These are phyloP conservation scores for honey bee (Apis mellifera) DNA, from an alignment of 1,140 invertebrate species.

Conservation along the genomic window Amel_HAv3.1 CM009937.2:12083001-12083500, in stretches of 20 bases:
- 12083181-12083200: slow-evolving; percentile 71
- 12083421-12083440: slow-evolving; percentile 67
- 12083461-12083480: slow-evolving; percentile 69
- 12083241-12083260: slow-evolving; percentile 57
- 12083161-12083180: slow-evolving; percentile 58
- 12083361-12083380: slow-evolving; percentile 77
- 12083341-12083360: slow-evolving; percentile 76
- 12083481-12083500: slow-evolving; percentile 72
- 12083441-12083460: slow-evolving; percentile 65
- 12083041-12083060: slow-evolving; percentile 48
- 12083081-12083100: slow-evolving; percentile 59
- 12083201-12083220: slow-evolving; percentile 69
- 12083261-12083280: slow-evolving; percentile 56
- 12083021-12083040: slow-evolving; percentile 57
- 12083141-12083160: slow-evolving; percentile 67
- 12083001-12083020: slow-evolving; percentile 49
- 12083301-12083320: slow-evolving; percentile 69
- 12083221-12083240: slow-evolving; percentile 66
- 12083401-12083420: slow-evolving; percentile 72
- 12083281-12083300: slow-evolving; percentile 55
- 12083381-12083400: slow-evolving; percentile 69
- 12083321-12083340: slow-evolving; percentile 76
- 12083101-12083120: slow-evolving; percentile 62
- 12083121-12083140: slow-evolving; percentile 59
- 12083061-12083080: slow-evolving; percentile 59